These are phyloP conservation scores for Tortrix viridana DNA, from an alignment of 2,888 invertebrate species.

Conservation along the genomic window DNA sequence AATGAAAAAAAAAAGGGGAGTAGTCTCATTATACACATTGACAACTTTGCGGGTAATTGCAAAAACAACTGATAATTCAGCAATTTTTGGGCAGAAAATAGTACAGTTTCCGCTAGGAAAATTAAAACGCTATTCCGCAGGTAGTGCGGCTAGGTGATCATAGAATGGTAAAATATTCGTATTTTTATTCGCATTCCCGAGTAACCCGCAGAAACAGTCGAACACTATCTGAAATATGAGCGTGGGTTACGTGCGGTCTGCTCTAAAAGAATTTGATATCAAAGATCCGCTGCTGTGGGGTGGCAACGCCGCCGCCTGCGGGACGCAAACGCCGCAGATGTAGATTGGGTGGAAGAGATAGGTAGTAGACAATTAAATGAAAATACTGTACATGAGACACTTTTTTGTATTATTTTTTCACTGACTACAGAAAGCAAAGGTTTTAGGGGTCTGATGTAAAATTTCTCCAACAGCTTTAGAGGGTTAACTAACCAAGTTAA, in stretches of 20 bases:
- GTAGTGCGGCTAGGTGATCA: conserved; percentile 40
- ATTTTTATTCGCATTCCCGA: conserved; percentile 71
- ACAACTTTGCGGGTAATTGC: too few species aligned
- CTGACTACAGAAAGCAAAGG: background rate
- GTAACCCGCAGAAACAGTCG: conserved; percentile 64
- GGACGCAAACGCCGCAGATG: conserved; percentile 36
- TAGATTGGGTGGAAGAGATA: conserved; percentile 28
- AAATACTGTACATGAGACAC: background rate
- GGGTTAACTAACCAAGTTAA: too few species aligned
- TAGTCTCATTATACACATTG: too few species aligned
- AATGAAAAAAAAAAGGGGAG: too few species aligned
- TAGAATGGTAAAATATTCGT: conserved; percentile 64
- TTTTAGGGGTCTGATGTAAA: too few species aligned
- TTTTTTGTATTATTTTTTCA: background rate
- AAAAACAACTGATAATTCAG: too few species aligned
- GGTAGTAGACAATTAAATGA: background rate
- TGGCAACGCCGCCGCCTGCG: conserved; percentile 48
- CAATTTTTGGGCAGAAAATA: background rate
- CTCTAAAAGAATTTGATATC: conserved; percentile 79
- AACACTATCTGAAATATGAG: conserved; percentile 77
- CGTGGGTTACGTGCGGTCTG: conserved; percentile 69
- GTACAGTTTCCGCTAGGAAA: conserved; percentile 7
- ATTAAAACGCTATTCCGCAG: conserved; percentile 12
- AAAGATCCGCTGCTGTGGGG: conserved; percentile 61
- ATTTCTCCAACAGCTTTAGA: too few species aligned